Evolutionary conservation across 2,797 vertebrate genomes (phyloP).

Genomic region (Masticophis lateralis): DNA sequence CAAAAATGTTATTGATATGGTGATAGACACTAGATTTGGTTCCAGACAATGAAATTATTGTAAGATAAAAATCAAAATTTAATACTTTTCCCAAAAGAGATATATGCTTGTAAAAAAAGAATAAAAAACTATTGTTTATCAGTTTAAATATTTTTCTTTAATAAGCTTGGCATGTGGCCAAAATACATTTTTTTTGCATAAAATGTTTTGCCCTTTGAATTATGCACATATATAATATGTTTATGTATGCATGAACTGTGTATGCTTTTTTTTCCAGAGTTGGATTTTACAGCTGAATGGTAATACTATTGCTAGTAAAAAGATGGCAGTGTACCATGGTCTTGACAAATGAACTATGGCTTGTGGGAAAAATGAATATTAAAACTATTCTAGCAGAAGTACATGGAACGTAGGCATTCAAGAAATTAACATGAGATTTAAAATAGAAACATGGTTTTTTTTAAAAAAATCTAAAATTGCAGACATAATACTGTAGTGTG

Average conservation of each 20-base stretch:
- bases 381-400: background rate
- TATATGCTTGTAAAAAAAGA: background rate
- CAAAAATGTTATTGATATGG: slow-evolving; percentile 25
- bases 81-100: slow-evolving; percentile 6
- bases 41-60: background rate
- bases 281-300: slow-evolving; percentile 8
- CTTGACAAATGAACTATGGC: slow-evolving; percentile 12
- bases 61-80: slow-evolving; percentile 23
- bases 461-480: background rate
- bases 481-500: background rate
- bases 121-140: background rate
- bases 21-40: slow-evolving; percentile 22
- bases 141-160: slow-evolving; percentile 10
- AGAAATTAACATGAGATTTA: slow-evolving; percentile 11
- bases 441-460: slow-evolving; percentile 31
- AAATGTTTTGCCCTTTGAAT: slow-evolving; percentile 1
- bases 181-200: background rate
- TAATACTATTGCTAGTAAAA: slow-evolving; percentile 4
- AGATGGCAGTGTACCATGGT: background rate
- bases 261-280: background rate
- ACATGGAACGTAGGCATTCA: background rate
- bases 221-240: background rate
- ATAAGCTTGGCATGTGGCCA: background rate
- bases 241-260: background rate
- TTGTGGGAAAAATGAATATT: slow-evolving; percentile 9